A percentile compares a stretch with the other conserved stretches of the same genome.
Conservation (phyloP, 2,113 vertebrate genomes). For the Nannobrachium achirus region DNA sequence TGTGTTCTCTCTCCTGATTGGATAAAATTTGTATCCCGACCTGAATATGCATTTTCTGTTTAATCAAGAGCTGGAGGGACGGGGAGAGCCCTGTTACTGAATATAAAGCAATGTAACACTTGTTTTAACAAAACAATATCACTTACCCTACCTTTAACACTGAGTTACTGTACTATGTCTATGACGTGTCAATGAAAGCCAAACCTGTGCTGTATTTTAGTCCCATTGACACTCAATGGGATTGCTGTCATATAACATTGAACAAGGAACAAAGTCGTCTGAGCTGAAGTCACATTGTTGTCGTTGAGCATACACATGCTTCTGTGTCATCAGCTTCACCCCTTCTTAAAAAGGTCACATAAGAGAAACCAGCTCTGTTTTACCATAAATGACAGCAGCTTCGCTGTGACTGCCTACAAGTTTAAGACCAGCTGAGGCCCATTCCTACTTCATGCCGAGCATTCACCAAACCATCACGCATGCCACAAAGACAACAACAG, state of each 20-base stretch:
- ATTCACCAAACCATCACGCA: not conserved
- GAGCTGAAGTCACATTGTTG: constrained; percentile 25
- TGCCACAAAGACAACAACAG: not conserved
- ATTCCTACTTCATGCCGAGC: constrained; percentile 23
- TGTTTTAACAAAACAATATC: not conserved
- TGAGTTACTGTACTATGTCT: too few species aligned
- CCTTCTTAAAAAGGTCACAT: constrained; percentile 23
- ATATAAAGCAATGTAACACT: too few species aligned
- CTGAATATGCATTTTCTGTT: too few species aligned
- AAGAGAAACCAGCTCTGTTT: constrained; percentile 30
- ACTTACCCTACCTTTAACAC: not conserved
- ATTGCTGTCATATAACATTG: constrained; percentile 22
- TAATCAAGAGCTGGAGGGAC: too few species aligned
- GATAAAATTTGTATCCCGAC: too few species aligned
- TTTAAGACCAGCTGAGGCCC: constrained; percentile 26
- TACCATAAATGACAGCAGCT: constrained; percentile 57
- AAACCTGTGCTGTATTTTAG: too few species aligned
- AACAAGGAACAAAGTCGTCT: constrained; percentile 13
- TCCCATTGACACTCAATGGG: not conserved
- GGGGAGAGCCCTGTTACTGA: too few species aligned
- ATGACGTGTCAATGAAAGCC: too few species aligned
- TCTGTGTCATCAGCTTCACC: constrained; percentile 47
- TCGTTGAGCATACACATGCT: constrained; percentile 23
- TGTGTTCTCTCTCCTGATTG: too few species aligned
- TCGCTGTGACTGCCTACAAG: constrained; percentile 30